Evolutionary conservation across 2,797 vertebrate genomes (phyloP).

Genomic region (Pteronotus mesoamericanus): DNA sequence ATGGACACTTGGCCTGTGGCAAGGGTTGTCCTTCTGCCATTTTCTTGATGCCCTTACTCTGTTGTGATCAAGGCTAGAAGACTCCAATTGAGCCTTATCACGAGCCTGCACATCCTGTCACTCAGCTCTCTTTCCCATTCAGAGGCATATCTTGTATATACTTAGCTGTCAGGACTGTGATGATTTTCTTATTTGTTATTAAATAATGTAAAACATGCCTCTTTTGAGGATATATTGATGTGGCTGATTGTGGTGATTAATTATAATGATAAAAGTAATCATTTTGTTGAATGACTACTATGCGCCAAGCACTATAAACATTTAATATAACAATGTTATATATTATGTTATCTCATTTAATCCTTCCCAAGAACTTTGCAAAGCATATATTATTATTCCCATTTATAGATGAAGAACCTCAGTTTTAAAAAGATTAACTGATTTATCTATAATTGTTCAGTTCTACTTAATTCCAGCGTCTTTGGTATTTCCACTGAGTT

Average conservation of each 20-base stretch:
- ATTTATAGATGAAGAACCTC: constrained; percentile 4
- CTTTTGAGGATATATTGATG: constrained; percentile 8
- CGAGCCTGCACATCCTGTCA: not conserved
- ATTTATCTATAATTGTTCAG: not conserved
- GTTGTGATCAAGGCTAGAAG: not conserved
- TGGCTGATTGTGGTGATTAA: not conserved
- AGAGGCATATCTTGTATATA: not conserved
- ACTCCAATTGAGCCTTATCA: not conserved
- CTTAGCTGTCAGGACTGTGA: not conserved
- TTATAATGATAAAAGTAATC: not conserved
- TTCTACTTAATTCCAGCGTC: not conserved
- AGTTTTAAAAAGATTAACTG: not conserved
- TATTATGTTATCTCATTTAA: not conserved
- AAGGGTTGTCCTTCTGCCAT: not conserved
- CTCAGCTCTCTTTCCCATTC: not conserved
- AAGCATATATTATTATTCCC: not conserved
- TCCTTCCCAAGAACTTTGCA: not conserved
- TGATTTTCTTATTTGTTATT: not conserved
- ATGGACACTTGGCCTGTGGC: not conserved
- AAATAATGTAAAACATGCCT: not conserved
- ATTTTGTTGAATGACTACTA: not conserved
- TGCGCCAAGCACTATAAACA: not conserved
- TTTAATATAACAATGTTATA: not conserved
- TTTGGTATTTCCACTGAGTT: not conserved
- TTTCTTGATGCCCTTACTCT: not conserved